These are phyloP conservation scores for Anableps anableps DNA, from an alignment of 2,797 vertebrate species.

Conservation along the genomic window DNA sequence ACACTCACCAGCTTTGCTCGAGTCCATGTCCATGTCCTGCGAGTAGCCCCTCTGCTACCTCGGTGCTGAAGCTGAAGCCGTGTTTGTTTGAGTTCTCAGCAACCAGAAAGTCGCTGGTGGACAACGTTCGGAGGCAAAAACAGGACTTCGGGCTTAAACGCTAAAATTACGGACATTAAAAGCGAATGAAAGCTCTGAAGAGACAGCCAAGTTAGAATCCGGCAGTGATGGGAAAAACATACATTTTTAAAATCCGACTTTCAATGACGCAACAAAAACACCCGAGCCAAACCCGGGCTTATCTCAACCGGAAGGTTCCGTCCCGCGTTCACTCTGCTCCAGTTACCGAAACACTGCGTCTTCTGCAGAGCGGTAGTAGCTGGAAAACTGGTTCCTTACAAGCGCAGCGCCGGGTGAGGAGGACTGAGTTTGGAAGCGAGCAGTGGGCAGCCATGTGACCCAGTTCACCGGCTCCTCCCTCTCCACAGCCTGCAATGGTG, in stretches of 20 bases:
- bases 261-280: neutral
- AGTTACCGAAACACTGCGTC: neutral
- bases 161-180: neutral
- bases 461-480: conserved; percentile 70
- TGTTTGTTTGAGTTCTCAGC: conserved; percentile 67
- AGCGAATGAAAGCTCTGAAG: neutral
- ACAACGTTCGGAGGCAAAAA: neutral
- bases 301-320: neutral
- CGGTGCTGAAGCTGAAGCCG: conserved; percentile 63
- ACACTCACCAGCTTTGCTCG: conserved; percentile 79
- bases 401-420: conserved; percentile 1
- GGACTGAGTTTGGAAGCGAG: conserved; percentile 27
- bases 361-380: neutral
- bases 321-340: neutral
- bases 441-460: conserved; percentile 75
- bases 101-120: conserved; percentile 69
- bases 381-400: neutral
- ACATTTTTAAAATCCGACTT: neutral
- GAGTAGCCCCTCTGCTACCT: conserved; percentile 64
- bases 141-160: neutral
- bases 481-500: conserved; percentile 60
- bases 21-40: conserved; percentile 81
- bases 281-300: neutral
- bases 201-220: neutral
- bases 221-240: neutral